A percentile compares a stretch with the other conserved stretches of the same genome.
Conservation (phyloP, 2,113 vertebrate genomes). For the Butorides virescens region DNA sequence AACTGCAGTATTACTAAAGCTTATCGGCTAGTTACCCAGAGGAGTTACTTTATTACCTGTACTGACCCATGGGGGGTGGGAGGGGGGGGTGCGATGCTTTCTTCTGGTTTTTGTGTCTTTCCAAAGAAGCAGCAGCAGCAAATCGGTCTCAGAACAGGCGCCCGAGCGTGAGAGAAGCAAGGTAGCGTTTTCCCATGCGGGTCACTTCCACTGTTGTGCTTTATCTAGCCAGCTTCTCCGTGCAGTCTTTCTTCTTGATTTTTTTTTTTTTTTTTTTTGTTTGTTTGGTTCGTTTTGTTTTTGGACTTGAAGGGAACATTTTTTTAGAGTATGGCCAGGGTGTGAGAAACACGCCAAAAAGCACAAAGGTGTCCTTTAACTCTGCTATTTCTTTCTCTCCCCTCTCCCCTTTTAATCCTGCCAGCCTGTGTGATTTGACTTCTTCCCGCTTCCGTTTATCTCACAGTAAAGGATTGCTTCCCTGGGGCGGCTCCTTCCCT, state of each 20-base stretch:
- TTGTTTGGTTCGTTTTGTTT: background rate
- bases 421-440: constrained; percentile 31
- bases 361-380: constrained; percentile 58
- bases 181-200: constrained; percentile 17
- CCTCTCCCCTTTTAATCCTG: constrained; percentile 23
- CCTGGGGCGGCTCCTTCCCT: constrained; percentile 35
- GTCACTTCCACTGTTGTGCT: constrained; percentile 16
- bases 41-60: background rate
- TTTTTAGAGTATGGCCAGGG: constrained; percentile 19
- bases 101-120: background rate
- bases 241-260: background rate
- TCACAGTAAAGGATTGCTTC: constrained; percentile 28
- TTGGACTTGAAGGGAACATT: constrained; percentile 32
- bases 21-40: background rate
- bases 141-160: background rate
- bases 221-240: constrained; percentile 15
- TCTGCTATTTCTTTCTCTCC: constrained; percentile 29
- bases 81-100: background rate
- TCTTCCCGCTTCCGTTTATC: constrained; percentile 31
- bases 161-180: background rate
- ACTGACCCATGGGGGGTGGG: background rate
- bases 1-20: constrained; percentile 40
- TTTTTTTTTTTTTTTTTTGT: background rate
- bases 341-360: constrained; percentile 28
- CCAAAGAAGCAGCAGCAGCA: constrained; percentile 33